Evolutionary conservation across 2,113 vertebrate species (phyloP).

Genomic region (Xenopus borealis): DNA sequence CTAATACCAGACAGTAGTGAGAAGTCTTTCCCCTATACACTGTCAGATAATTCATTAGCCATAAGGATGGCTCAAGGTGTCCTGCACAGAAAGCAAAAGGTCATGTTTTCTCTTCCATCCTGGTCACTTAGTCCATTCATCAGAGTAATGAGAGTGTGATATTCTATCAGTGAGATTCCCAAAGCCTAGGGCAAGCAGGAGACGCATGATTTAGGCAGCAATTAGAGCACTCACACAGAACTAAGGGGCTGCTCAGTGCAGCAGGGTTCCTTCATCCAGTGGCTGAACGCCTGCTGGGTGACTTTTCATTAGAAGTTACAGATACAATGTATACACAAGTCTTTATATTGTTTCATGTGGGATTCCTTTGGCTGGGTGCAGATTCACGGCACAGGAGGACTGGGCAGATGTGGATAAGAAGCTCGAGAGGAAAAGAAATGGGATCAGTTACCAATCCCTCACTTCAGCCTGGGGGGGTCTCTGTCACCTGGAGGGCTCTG

Average conservation of each 20-base stretch:
- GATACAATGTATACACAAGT: constrained; percentile 1
- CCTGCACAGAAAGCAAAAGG: neutral
- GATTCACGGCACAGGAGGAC: neutral
- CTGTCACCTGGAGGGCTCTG: neutral
- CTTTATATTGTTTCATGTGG: neutral
- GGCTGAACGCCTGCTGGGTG: neutral
- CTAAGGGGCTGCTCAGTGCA: neutral
- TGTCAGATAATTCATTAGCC: neutral
- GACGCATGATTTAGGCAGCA: neutral
- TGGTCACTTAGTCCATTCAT: neutral
- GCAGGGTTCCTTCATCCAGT: constrained; percentile 3
- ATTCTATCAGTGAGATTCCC: neutral
- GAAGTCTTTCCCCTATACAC: neutral
- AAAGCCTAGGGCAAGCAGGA: neutral
- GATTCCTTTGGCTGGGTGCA: neutral
- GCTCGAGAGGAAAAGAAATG: neutral
- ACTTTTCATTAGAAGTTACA: neutral
- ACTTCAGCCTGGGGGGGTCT: neutral
- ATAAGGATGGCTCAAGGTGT: neutral
- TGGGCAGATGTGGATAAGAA: neutral
- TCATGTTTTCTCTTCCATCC: neutral
- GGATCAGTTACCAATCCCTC: neutral
- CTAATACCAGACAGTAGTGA: neutral
- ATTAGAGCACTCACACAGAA: constrained; percentile 25
- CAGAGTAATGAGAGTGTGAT: neutral